Conservation (phyloP, 2,797 vertebrate species). For the Cephalopachus bancanus region DNA sequence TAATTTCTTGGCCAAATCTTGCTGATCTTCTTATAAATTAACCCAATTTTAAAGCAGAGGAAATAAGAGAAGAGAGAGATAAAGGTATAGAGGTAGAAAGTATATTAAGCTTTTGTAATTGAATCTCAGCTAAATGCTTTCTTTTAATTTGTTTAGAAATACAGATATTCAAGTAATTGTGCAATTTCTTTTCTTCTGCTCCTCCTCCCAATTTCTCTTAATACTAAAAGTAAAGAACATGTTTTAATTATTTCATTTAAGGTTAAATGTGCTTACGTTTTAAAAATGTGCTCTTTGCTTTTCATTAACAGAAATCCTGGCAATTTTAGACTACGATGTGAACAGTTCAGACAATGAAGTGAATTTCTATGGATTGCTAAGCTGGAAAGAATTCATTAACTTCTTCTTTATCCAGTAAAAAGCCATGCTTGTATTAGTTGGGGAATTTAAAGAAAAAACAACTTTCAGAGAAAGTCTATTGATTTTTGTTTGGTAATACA, state of each 20-base stretch:
- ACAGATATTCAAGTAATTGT: neutral
- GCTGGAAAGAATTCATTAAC: conserved; percentile 74
- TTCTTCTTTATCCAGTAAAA: conserved; percentile 51
- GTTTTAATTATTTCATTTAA: conserved; percentile 46
- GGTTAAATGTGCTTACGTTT: conserved; percentile 66
- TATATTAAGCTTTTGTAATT: conserved; percentile 11
- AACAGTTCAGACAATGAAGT: conserved; percentile 49
- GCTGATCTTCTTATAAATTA: neutral
- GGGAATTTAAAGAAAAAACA: conserved; percentile 64
- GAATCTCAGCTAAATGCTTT: conserved; percentile 15
- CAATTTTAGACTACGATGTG: conserved; percentile 73
- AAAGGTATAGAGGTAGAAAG: neutral
- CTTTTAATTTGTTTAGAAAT: conserved; percentile 54
- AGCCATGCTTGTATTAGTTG: conserved; percentile 71
- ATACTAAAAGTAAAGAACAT: conserved; percentile 37
- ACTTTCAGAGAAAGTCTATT: conserved; percentile 73
- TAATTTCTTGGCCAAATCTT: neutral
- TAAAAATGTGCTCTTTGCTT: conserved; percentile 50
- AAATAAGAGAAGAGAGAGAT: neutral
- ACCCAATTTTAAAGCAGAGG: conserved; percentile 16
- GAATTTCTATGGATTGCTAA: conserved; percentile 76
- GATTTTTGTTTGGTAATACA: conserved; percentile 79
- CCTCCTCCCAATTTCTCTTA: neutral
- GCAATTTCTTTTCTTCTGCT: neutral
- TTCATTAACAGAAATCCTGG: conserved; percentile 62